phyloP scores from a whole-genome alignment of 2,113 vertebrate genomes.

The Oncorhynchus clarkii region DNA sequence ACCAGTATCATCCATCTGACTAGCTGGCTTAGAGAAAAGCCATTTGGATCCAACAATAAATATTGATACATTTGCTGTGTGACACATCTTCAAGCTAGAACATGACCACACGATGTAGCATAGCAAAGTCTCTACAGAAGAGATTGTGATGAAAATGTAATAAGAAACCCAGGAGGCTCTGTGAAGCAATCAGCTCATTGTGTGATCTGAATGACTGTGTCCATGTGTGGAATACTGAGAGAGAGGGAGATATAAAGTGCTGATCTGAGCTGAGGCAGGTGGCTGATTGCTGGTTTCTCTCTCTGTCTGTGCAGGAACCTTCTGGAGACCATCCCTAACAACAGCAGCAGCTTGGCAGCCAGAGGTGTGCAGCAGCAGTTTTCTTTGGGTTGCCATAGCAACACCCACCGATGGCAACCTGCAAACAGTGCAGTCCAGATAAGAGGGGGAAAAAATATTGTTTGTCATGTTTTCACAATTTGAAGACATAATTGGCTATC shows the following conservation, averaged over 20 bases:
- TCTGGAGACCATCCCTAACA: conserved; percentile 62
- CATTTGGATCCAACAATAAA: too few relatives aligned
- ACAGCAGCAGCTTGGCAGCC: conserved; percentile 48
- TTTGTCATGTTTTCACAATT: conserved; percentile 38
- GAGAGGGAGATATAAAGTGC: conserved; percentile 18
- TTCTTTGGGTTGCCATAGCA: conserved; percentile 52
- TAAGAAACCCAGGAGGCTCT: not conserved
- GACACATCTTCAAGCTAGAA: too few relatives aligned
- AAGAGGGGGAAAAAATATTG: conserved; percentile 49
- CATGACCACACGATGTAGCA: too few relatives aligned
- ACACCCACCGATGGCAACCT: conserved; percentile 43
- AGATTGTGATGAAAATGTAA: not conserved
- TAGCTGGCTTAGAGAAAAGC: too few relatives aligned
- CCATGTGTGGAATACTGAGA: not conserved
- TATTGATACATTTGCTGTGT: too few relatives aligned
- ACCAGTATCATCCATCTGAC: too few relatives aligned
- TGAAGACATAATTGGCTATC: not conserved
- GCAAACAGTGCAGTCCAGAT: conserved; percentile 74
- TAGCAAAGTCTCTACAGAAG: too few relatives aligned
- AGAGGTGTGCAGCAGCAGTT: conserved; percentile 26
- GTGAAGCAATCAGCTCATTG: not conserved
- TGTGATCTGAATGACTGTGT: not conserved
- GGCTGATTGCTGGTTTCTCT: conserved; percentile 52
- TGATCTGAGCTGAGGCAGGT: conserved; percentile 48
- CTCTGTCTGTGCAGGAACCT: conserved; percentile 57